Evolutionary conservation across 2,888 invertebrate species (phyloP), one percentile per base, ranked within the genome.

Genomic region (Notocelia uddmanniana): DNA sequence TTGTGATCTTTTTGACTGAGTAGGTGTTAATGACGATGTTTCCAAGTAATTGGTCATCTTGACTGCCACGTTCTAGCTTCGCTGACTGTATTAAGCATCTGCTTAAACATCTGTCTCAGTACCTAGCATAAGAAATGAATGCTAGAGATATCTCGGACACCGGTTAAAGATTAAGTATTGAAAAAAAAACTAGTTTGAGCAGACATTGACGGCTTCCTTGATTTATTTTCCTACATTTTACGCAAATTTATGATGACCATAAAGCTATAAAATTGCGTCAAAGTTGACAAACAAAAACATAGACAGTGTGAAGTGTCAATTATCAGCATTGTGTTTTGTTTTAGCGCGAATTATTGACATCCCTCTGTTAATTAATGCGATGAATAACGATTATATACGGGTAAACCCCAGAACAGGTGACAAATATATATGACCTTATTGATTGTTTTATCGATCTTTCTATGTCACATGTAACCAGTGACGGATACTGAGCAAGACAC

Each of bases 251-350:
- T 41, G 15, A 41, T n/a, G 6, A 45, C 8, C n/a, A 45, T 45
- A n/a, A 45, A 19, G 5, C 10, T 11, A 11, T 23, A n/a, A n/a
- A 41, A 23, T 34, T 19, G 9, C n/a, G 37, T 58, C 13, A 21
- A 41, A 45, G n/a, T n/a, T 31, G 62, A 62, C n/a, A 69, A 55
- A 45, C 54, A 69, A 69, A 55, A 63, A 13, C 62, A 37, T 34
- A 34, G 45, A 69, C 62, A 23, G 31, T 55, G n/a, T 50, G 45
- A 48, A 15, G 26, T 67, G 23, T 21, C 19, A 41, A 60, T 45
- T 26, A 34, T 15, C 31, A 48, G 45, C 10, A n/a, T 45, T 13
- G 5, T 0, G 2, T 8, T 45, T 45, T 45, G n/a, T 45, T 45
- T 45, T 26, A 26, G 5, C 6, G 26, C 55, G 15, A 62, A 62